Percentiles rank a stretch among this genome's conserved stretches.
Conservation (phyloP, 1,140 invertebrate species). For the Gryon sp. region DNA sequence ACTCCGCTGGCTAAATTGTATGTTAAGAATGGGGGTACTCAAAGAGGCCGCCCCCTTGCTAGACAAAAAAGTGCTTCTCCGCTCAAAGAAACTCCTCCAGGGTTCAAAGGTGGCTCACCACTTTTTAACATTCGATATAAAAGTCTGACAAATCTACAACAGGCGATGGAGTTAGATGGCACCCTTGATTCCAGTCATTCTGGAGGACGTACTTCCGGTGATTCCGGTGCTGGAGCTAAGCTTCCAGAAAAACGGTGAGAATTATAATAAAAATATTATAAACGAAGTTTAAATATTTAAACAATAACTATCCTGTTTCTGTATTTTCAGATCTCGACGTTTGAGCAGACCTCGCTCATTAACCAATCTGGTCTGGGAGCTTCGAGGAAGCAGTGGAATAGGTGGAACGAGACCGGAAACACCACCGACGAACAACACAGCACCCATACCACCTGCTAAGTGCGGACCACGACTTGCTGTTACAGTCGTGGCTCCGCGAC, state of each 20-base stretch:
- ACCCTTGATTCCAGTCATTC: slow-evolving; percentile 93
- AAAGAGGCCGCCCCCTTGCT: slow-evolving; percentile 83
- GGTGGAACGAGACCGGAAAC: slow-evolving; percentile 79
- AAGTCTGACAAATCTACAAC: slow-evolving; percentile 88
- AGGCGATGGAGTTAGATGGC: slow-evolving; percentile 88
- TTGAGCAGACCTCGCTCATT: slow-evolving; percentile 89
- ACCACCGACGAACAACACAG: slow-evolving; percentile 76
- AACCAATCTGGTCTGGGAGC: slow-evolving; percentile 92
- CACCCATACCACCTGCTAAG: slow-evolving; percentile 73
- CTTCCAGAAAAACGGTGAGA: slow-evolving; percentile 87
- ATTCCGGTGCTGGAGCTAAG: slow-evolving; percentile 88
- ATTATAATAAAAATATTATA: background rate
- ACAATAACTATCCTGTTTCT: too few relatives aligned
- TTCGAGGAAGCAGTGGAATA: slow-evolving; percentile 80
- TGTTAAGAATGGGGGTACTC: slow-evolving; percentile 86
- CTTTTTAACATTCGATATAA: slow-evolving; percentile 91
- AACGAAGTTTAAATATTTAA: too few relatives aligned
- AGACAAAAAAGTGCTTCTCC: slow-evolving; percentile 87
- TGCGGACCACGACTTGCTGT: slow-evolving; percentile 78
- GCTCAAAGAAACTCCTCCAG: slow-evolving; percentile 85
- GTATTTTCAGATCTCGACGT: slow-evolving; percentile 81
- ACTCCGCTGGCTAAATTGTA: slow-evolving; percentile 85
- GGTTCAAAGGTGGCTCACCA: slow-evolving; percentile 86
- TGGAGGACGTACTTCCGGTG: slow-evolving; percentile 90
- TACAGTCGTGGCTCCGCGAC: slow-evolving; percentile 77